Evolutionary conservation across 2,797 vertebrate species (phyloP).

Genomic region (Helostoma temminkii): DNA sequence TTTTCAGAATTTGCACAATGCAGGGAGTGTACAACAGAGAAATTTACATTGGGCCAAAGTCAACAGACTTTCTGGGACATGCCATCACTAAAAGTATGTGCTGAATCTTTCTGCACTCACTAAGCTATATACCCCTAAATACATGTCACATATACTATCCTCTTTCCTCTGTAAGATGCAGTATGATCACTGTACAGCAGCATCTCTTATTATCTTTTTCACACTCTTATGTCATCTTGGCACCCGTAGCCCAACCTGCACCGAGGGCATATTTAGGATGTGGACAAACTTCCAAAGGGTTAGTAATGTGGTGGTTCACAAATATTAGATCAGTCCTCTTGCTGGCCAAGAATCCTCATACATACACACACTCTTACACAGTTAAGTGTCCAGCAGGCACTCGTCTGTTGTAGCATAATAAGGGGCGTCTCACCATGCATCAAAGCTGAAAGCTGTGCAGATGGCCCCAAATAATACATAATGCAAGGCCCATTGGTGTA

Average conservation of each 20-base stretch:
- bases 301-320: slow-evolving; percentile 25
- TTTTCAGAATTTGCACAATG: background rate
- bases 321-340: slow-evolving; percentile 38
- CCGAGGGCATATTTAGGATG: background rate
- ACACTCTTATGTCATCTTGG: slow-evolving; percentile 11
- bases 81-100: background rate
- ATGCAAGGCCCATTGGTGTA: slow-evolving; percentile 60
- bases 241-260: background rate
- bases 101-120: background rate
- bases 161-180: background rate
- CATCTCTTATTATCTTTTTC: slow-evolving; percentile 5
- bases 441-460: slow-evolving; percentile 69
- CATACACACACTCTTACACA: background rate
- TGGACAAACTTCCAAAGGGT: slow-evolving; percentile 40
- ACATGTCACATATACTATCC: background rate
- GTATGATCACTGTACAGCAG: background rate
- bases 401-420: slow-evolving; percentile 40
- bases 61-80: slow-evolving; percentile 5
- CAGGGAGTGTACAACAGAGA: background rate
- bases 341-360: slow-evolving; percentile 2
- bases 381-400: slow-evolving; percentile 51
- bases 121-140: background rate
- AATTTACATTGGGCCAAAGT: slow-evolving; percentile 3
- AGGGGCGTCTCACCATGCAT: slow-evolving; percentile 47
- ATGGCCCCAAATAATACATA: slow-evolving; percentile 70